Evolutionary conservation across 2,113 vertebrate genomes (phyloP).

Genomic region (Hypocryptadius cinnamomeus): DNA sequence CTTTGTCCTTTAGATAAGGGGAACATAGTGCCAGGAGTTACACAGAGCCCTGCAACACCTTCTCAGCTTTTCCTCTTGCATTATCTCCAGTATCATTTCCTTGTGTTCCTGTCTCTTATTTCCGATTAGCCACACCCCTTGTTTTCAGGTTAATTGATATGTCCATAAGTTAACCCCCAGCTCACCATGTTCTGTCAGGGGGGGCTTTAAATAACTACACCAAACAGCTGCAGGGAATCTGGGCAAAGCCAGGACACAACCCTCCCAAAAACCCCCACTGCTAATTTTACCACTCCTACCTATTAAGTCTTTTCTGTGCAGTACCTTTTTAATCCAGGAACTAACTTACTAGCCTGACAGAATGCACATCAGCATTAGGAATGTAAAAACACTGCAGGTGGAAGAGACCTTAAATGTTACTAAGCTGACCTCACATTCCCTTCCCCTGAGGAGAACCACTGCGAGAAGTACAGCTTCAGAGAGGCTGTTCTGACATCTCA

Average conservation of each 20-base stretch:
- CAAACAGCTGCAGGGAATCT: not conserved
- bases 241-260: not conserved
- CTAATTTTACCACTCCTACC: not conserved
- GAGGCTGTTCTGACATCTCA: not conserved
- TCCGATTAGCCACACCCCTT: not conserved
- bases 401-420: not conserved
- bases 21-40: not conserved
- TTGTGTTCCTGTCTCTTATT: not conserved
- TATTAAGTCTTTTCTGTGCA: not conserved
- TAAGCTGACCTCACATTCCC: not conserved
- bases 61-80: not conserved
- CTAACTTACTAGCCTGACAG: not conserved
- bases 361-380: not conserved
- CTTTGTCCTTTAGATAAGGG: not conserved
- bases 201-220: not conserved
- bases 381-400: not conserved
- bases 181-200: not conserved
- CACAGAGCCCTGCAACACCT: not conserved
- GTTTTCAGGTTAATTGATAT: not conserved
- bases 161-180: not conserved
- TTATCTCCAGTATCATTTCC: not conserved
- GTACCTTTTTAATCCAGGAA: not conserved
- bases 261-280: not conserved
- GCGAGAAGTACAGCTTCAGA: not conserved
- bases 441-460: not conserved